phyloP scores from a whole-genome alignment of 2,113 vertebrate species.

The Chaetops frenatus region DNA sequence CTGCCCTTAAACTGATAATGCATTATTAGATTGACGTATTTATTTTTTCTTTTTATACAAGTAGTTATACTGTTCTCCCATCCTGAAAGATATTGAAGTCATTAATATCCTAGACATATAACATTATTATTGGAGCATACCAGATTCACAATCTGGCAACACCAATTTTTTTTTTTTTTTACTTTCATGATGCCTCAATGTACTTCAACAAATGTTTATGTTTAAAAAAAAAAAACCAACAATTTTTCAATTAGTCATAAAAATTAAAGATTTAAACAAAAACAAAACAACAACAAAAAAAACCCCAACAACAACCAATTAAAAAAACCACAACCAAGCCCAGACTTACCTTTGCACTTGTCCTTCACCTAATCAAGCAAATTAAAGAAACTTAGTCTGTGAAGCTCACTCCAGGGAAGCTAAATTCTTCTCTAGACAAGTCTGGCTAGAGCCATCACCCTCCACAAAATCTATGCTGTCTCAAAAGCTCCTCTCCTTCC shows the following conservation, averaged over 20 bases:
- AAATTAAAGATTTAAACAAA: background rate
- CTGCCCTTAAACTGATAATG: background rate
- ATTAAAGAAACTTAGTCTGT: background rate
- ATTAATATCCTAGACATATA: background rate
- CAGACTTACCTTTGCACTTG: background rate
- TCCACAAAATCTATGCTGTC: background rate
- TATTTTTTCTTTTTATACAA: background rate
- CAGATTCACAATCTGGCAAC: background rate
- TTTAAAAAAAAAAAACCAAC: background rate
- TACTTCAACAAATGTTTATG: background rate
- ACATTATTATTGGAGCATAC: background rate
- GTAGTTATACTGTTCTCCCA: background rate
- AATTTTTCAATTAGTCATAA: background rate
- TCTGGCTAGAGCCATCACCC: background rate
- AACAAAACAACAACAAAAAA: background rate
- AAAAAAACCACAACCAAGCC: background rate
- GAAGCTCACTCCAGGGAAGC: background rate
- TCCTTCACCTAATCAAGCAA: background rate
- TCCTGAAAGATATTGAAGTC: background rate
- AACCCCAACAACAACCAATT: background rate
- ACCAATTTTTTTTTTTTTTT: rapidly evolving
- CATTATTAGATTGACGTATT: background rate
- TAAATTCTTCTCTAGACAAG: background rate
- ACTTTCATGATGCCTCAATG: background rate
- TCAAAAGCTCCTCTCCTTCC: background rate